Base-by-base conservation (phyloP, 2,888 invertebrate genomes). In the Cosmopolites sordidus region DNA sequence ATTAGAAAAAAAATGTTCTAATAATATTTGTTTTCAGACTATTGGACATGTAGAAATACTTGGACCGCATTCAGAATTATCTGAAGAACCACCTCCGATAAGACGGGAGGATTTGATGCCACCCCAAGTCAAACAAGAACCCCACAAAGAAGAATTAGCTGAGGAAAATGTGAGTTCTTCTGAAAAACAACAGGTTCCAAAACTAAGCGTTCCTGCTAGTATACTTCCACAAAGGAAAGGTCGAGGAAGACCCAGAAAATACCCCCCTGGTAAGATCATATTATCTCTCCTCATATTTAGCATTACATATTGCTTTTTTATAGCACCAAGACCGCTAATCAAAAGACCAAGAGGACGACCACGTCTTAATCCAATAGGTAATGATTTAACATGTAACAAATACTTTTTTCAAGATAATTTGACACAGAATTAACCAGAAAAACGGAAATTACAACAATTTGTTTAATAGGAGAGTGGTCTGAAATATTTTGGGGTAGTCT, bases 191-290 rank as follows among this genome's bases (percentile, higher is more conserved):
- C 5, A 27, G 9, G 11, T 11, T 3, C 3, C 33, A 33, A 33
- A 12, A 33, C 11, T 12, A 33, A 12, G n/a, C n/a, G 8, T 22
- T 8, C 4, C 8, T 8, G 3, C 22, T 8, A 33, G n/a, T 33
- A 4, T 11, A 12, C n/a, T 11, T 33, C 76, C 76, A 1, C 75
- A 75, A 2, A 72, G 80, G n/a, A 68, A 75, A 37, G 75, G 73
- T 0, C 69, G 80, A 38, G 80, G 80, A 0, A 59, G 80, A 0
- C 80, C 80, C 0, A 68, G 80, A 57, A 81, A 81, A 70, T 78
- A 78, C 5, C 80, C 80, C 5, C 57, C 59, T 54, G 56, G 61
- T 61, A 50, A 1, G 22, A 5, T 22, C 3, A 5, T 22, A 22
- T 3, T 22, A 22, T 22, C 22, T 5, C 22, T 22, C n/a, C n/a